Percentiles rank a stretch among this genome's conserved stretches.
Evolutionary conservation across 2,797 vertebrate species (phyloP).

Genomic region (Poliocrania exsul): DNA sequence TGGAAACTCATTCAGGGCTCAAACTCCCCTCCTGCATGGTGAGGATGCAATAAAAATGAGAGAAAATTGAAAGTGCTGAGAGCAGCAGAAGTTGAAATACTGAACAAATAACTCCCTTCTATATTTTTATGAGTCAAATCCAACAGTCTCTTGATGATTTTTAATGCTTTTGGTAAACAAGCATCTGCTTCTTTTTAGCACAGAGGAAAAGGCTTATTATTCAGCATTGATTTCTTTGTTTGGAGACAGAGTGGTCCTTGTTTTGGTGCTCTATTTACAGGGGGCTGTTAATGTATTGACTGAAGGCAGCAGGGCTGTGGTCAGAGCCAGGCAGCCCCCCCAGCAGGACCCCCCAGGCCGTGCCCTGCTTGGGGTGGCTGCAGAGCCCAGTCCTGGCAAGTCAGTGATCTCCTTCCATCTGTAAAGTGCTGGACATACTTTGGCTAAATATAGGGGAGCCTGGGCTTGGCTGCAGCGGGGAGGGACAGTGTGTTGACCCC

Average conservation of each 20-base stretch:
- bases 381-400: background rate
- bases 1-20: slow-evolving; percentile 4
- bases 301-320: background rate
- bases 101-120: slow-evolving; percentile 56
- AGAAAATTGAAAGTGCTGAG: slow-evolving; percentile 40
- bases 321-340: background rate
- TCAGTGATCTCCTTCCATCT: slow-evolving; percentile 40
- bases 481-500: slow-evolving; percentile 74
- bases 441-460: slow-evolving; percentile 75
- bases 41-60: background rate
- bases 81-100: slow-evolving; percentile 53
- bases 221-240: slow-evolving; percentile 63
- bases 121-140: slow-evolving; percentile 42
- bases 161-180: slow-evolving; percentile 67
- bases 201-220: slow-evolving; percentile 66
- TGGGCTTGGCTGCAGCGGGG: slow-evolving; percentile 80
- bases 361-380: background rate
- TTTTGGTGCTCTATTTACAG: slow-evolving; percentile 55
- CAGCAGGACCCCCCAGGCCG: background rate
- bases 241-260: slow-evolving; percentile 66
- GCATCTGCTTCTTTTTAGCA: slow-evolving; percentile 72
- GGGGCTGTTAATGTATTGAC: slow-evolving; percentile 55
- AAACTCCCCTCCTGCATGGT: background rate
- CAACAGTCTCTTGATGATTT: slow-evolving; percentile 59
- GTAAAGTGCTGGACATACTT: slow-evolving; percentile 49